Evolutionary conservation across 2,113 vertebrate species (phyloP), one percentile per base, ranked within the genome.

Genomic region (Tretioscincus oriximinensis): DNA sequence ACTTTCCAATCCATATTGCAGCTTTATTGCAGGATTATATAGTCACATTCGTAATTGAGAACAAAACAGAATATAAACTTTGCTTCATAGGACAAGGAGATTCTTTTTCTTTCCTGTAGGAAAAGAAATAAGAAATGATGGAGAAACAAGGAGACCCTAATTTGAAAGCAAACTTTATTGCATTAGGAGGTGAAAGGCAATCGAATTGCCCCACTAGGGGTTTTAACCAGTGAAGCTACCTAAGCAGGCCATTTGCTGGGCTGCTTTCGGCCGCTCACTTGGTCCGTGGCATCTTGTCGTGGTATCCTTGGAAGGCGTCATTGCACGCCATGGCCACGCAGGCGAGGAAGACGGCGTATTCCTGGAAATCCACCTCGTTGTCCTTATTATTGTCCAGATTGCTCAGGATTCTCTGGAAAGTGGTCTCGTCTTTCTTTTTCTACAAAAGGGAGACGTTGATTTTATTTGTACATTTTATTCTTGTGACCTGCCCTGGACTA

Each of bases 291-390:
- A 89, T 86, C 84, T 95, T 95, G 64, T 95, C 87, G 0, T 93
- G 92, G 14, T 4, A 93, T 1, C 87, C 92, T 69, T 94, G 91
- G 1, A 95, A 95, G 89, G 93, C 94, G 0, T 95, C 94, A 0
- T 95, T 94, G 87, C 94, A 95, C 80, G 93, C 92, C 93, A 95
- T 94, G 85, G 94, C 92, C 0, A 93, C 83, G 78, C 93, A 95
- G 81, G 94, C 92, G 77, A 95, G 81, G 88, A 95, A 95, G 82
- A 77, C 87, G 0, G 86, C 88, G 2, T 95, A 95, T 87, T 95
- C 95, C 28, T 95, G 94, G 92, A 95, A 95, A 1, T 95, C 95
- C 84, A 94, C 93, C 73, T 94, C 89, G 0, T 11, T 93, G 85
- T 95, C 95, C 0, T 77, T 88, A 88, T 95, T 95, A 89, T 68